Percentiles rank a stretch among this genome's conserved stretches.
Conservation (phyloP, 1,140 invertebrate genomes). For the Leucophenga varia region DNA sequence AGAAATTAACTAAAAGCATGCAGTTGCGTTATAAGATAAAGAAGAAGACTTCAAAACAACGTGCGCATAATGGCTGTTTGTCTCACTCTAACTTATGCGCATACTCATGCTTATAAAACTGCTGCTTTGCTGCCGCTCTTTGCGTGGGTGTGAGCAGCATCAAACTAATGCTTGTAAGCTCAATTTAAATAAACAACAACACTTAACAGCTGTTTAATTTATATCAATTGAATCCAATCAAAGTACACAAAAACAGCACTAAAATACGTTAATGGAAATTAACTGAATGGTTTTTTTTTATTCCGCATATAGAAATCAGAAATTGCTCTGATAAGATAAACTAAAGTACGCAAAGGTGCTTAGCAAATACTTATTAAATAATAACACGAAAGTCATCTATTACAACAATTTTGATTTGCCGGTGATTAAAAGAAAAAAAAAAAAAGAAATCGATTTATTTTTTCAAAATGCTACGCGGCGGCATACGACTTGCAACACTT, state of each 20-base stretch:
- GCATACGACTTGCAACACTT: conserved; percentile 12
- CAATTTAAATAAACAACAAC: too few relatives aligned
- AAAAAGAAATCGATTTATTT: conserved; percentile 2
- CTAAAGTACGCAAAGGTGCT: too few relatives aligned
- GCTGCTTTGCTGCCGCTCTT: too few relatives aligned
- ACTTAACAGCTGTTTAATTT: too few relatives aligned
- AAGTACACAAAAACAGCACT: conserved; percentile 9
- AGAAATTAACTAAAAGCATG: conserved; percentile 6
- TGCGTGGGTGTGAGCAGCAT: too few relatives aligned
- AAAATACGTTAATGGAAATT: background rate
- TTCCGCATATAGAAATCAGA: background rate
- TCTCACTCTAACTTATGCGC: too few relatives aligned
- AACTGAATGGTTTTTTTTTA: too few relatives aligned
- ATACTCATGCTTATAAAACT: too few relatives aligned
- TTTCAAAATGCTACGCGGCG: conserved; percentile 29
- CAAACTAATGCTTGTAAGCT: too few relatives aligned
- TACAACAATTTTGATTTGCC: background rate
- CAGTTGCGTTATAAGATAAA: conserved; percentile 21
- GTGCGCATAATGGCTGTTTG: background rate
- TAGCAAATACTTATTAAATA: too few relatives aligned
- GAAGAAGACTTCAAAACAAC: conserved; percentile 8
- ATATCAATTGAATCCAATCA: conserved; percentile 43
- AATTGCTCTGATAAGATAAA: too few relatives aligned
- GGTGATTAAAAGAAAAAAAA: background rate
- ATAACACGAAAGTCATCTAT: too few relatives aligned